Conservation (phyloP, 1,140 invertebrate genomes). For the Alviniconcha marisindica region DNA sequence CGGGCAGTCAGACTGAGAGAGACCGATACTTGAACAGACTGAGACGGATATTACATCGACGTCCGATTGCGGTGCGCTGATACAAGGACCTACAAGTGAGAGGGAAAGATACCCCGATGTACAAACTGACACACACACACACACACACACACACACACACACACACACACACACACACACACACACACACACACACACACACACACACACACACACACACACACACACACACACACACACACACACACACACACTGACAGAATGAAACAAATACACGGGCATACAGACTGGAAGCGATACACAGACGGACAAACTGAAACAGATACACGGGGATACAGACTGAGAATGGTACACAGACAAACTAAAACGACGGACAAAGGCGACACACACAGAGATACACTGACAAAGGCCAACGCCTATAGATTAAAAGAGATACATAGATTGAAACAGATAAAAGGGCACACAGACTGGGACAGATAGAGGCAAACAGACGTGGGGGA, state of each 20-base stretch:
- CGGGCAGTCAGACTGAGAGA: not conserved
- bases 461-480: too few relatives aligned
- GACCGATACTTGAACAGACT: not conserved
- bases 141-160: slow-evolving; percentile 3
- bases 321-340: too few relatives aligned
- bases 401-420: too few relatives aligned
- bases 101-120: not conserved
- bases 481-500: too few relatives aligned
- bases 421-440: too few relatives aligned
- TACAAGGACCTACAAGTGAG: too few relatives aligned
- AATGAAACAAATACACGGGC: not conserved
- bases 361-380: too few relatives aligned
- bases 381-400: slow-evolving; percentile 4
- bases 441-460: too few relatives aligned
- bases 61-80: not conserved
- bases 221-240: not conserved
- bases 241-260: not conserved
- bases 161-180: not conserved
- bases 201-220: not conserved
- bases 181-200: not conserved
- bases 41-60: not conserved
- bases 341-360: too few relatives aligned
- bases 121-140: not conserved
- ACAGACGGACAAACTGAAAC: too few relatives aligned
- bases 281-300: not conserved